Evolutionary conservation across 2,797 vertebrate species (phyloP).

Genomic region (Microtus agrestis): DNA sequence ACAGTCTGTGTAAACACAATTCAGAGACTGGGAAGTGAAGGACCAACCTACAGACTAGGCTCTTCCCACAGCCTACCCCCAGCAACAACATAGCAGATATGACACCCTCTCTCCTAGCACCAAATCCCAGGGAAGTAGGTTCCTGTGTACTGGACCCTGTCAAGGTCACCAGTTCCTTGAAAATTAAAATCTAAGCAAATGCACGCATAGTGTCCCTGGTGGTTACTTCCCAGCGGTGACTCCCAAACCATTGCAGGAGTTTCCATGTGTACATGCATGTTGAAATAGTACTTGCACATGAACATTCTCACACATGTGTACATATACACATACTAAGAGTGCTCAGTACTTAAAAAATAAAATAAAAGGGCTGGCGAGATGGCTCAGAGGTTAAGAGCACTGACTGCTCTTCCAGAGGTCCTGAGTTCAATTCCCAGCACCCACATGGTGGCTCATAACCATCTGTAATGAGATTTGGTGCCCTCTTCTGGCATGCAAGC

Average conservation of each 20-base stretch:
- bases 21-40: not conserved
- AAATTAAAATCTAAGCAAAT: not conserved
- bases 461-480: no score
- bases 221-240: not conserved
- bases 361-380: not conserved
- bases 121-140: not conserved
- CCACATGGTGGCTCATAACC: no score
- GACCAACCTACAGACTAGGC: accelerated
- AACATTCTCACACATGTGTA: not conserved
- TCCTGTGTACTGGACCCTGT: accelerated
- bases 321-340: not conserved
- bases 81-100: accelerated
- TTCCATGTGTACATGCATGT: not conserved
- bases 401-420: no score
- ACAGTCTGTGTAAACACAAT: conserved; percentile 85
- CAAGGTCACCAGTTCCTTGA: not conserved
- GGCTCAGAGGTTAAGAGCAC: no score
- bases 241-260: no score
- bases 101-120: not conserved
- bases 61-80: accelerated
- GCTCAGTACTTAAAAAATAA: not conserved
- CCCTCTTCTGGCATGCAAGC: no score
- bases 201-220: not conserved
- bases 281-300: not conserved
- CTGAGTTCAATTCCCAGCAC: no score